Base-by-base conservation (phyloP, 35 echinoderm and acorn worm species). In the Strongylocentrotus purpuratus region DNA sequence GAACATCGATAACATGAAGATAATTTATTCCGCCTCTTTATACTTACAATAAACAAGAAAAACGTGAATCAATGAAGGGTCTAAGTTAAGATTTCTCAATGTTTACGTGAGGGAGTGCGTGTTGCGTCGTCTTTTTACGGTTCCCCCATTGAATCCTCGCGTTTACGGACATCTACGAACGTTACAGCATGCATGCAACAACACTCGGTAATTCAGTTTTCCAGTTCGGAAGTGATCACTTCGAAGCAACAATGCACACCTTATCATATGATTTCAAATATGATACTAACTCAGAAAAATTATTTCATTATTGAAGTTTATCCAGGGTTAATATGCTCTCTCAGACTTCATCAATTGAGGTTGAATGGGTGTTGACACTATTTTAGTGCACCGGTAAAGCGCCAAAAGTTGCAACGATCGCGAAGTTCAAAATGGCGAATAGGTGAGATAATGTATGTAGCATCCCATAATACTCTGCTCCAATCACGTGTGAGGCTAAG, bases 381-480 rank as follows among this genome's bases (percentile, higher is more conserved):
- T 87, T 86, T 95, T 48, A 35, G 85, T 47, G 45, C 31, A 95
- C 94, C 48, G 31, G 94, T 47, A 86, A 22, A 95, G 92, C 92
- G 92, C 92, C 95, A 94, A 96, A 96, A 96, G 46, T 94, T 94
- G 48, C 92, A 96, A 96, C 95, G 95, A 87, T 94, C 92, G 52
- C 47, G 93, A 96, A 50, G 93, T 96, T 93, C 95, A 96, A 96
- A 94, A 96, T 96, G 95, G 95, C 95, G 95, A 93, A 86, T 94
- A 25, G 47, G 31, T 32, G 55, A 61, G 90, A 90, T 88, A 31
- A 52, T 86, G 48, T 94, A 87, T 87, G 48, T 61, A 90, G 92
- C 95, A 96, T 94, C 95, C 95, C 95, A 96, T 96, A 96, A 96
- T 96, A 96, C 95, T 94, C 47, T 59, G 92, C 93, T 93, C 61